Percentiles rank a stretch among this genome's conserved stretches.
Conservation (phyloP, 2,888 invertebrate genomes). For the Hypsopygia costalis region DNA sequence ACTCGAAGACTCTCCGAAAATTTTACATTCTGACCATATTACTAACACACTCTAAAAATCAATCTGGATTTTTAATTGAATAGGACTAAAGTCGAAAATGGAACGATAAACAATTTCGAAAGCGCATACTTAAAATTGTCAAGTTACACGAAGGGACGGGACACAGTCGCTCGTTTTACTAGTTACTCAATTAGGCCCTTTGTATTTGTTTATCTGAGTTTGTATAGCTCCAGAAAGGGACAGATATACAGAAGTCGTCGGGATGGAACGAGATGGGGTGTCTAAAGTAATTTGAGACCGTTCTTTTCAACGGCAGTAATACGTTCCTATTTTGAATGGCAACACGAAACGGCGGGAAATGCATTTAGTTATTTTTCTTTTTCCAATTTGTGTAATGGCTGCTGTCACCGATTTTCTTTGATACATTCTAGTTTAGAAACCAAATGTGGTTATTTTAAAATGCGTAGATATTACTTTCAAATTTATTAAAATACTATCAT, state of each 20-base stretch:
- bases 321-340: conserved; percentile 79
- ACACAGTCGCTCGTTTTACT: conserved; percentile 77
- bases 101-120: conserved; percentile 13
- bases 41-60: conserved; percentile 6
- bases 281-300: conserved; percentile 78
- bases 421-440: conserved; percentile 48
- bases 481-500: neutral
- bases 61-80: conserved; percentile 17
- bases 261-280: conserved; percentile 38
- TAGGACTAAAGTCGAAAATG: conserved; percentile 27
- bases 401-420: conserved; percentile 62
- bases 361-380: conserved; percentile 62
- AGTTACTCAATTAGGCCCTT: conserved; percentile 82
- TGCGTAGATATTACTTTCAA: conserved; percentile 2
- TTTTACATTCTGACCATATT: conserved; percentile 49
- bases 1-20: conserved; percentile 69
- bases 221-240: conserved; percentile 63
- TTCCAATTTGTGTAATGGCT: conserved; percentile 69
- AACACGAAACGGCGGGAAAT: conserved; percentile 76
- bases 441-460: conserved; percentile 35
- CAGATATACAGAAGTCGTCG: conserved; percentile 21
- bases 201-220: conserved; percentile 81
- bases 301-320: conserved; percentile 77
- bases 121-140: conserved; percentile 32
- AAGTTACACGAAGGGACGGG: conserved; percentile 65